A percentile compares a stretch with the other conserved stretches of the same genome.
These are phyloP conservation scores for Cariama cristata DNA, from an alignment of 2,113 vertebrate genomes.

Conservation along the genomic window DNA sequence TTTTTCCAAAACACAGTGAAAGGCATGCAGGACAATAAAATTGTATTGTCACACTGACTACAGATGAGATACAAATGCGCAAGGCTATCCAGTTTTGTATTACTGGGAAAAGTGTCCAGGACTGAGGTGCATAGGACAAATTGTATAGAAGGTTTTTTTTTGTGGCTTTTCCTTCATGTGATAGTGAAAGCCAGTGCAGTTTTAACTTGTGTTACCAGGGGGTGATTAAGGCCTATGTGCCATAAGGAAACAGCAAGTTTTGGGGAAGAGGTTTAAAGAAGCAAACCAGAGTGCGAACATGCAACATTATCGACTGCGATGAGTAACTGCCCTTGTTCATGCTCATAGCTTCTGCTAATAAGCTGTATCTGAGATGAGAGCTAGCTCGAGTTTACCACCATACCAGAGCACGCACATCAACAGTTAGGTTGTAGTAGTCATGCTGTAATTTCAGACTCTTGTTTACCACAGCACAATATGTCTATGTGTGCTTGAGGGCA, in stretches of 20 bases:
- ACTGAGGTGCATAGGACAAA: not conserved
- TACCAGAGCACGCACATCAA: rapidly evolving
- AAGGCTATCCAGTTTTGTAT: not conserved
- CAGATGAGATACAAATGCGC: not conserved
- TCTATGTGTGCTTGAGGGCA: not conserved
- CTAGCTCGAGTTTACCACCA: rapidly evolving
- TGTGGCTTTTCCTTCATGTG: not conserved
- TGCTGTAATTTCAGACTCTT: not conserved
- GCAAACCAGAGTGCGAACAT: not conserved
- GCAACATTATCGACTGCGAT: rapidly evolving
- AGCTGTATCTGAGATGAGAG: rapidly evolving
- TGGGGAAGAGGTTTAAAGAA: not conserved
- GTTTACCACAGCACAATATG: not conserved
- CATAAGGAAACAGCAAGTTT: not conserved
- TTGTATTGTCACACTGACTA: not conserved
- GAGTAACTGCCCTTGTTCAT: rapidly evolving
- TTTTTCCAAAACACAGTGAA: not conserved
- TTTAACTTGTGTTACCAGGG: rapidly evolving
- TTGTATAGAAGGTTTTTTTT: not conserved
- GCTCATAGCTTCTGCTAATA: not conserved
- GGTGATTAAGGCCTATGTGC: not conserved
- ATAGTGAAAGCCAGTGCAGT: not conserved
- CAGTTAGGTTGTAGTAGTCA: not conserved
- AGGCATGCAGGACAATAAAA: not conserved
- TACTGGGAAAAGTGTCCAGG: not conserved